Base-by-base conservation (phyloP, 1,140 invertebrate species). In the Micrasema longulum region DNA sequence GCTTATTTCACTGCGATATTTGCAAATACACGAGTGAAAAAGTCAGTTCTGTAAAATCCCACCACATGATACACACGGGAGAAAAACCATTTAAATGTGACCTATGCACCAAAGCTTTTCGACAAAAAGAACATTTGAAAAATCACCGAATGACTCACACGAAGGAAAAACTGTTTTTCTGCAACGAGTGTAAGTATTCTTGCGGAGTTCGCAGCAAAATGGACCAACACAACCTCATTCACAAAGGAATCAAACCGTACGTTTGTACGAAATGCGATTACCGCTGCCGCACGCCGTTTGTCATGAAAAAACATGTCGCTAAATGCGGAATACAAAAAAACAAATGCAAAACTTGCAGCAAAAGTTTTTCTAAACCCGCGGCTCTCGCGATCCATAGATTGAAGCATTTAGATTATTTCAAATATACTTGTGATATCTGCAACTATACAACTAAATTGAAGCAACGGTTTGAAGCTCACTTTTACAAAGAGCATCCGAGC, bases 201-300 rank as follows among this genome's bases (percentile, higher is more conserved):
- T 60, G 55, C 18, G 55, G 35, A 9, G 35, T 60, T 10, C 35
- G 55, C 4, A 41, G 35, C n/a, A 60, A 60, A 23, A 60, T 60
- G 55, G 55, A 60, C 18, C 62, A 50, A 11, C 62, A 64, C n/a
- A 47, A 64, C 12, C 41, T 64, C 7, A 64, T 64, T 47, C 62
- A 64, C 26, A 48, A 48, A 31, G 62, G 62, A 64, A 50, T 64
- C n/a, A 64, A 64, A n/a, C 62, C 62, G 6, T 64, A 31, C n/a
- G 62, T 47, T 7, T 64, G 62, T 23, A 48, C 43, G 0, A 50
- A 64, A 26, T 64, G 62, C 12, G 62, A 64, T 23, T 64, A 64
- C 23, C 62, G 45, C 22, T 64, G 62, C 23, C 62, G 62, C n/a
- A 64, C 62, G 7, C 45, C 62, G 2, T 64, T 50, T 12, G 62